These are phyloP conservation scores for Patella caerulea DNA, from an alignment of 2,888 invertebrate species.

Conservation along the genomic window DNA sequence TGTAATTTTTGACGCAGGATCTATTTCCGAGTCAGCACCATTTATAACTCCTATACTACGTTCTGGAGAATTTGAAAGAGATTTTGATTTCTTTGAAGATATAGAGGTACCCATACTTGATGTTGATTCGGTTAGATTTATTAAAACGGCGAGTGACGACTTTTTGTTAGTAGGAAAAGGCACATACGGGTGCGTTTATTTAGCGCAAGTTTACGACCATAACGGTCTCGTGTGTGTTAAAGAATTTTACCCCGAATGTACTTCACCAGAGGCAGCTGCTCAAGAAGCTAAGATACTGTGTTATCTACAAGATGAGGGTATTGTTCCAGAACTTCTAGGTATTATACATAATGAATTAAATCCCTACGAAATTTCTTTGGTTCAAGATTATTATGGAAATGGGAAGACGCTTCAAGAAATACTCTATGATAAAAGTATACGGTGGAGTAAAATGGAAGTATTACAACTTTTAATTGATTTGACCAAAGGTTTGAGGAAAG, in stretches of 20 bases:
- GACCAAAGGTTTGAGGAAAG: slow-evolving; percentile 33
- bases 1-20: too few relatives aligned
- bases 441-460: neutral
- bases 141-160: slow-evolving; percentile 33
- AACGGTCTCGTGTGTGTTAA: neutral
- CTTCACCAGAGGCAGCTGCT: slow-evolving; percentile 32
- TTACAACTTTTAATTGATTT: slow-evolving; percentile 15
- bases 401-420: neutral
- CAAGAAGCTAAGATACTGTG: slow-evolving; percentile 37
- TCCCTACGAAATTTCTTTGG: neutral
- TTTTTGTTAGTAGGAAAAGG: slow-evolving; percentile 37
- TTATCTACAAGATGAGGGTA: slow-evolving; percentile 37
- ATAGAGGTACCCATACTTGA: slow-evolving; percentile 34
- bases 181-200: slow-evolving; percentile 39
- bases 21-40: too few relatives aligned
- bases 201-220: slow-evolving; percentile 19
- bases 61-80: too few relatives aligned
- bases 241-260: slow-evolving; percentile 20
- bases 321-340: slow-evolving; percentile 37
- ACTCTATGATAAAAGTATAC: neutral
- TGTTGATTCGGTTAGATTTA: slow-evolving; percentile 30
- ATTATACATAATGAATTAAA: neutral
- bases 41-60: too few relatives aligned
- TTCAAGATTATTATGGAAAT: neutral
- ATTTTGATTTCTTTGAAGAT: slow-evolving; percentile 24